Conservation (phyloP, 2,797 vertebrate genomes). For the Sebastes minor region DNA sequence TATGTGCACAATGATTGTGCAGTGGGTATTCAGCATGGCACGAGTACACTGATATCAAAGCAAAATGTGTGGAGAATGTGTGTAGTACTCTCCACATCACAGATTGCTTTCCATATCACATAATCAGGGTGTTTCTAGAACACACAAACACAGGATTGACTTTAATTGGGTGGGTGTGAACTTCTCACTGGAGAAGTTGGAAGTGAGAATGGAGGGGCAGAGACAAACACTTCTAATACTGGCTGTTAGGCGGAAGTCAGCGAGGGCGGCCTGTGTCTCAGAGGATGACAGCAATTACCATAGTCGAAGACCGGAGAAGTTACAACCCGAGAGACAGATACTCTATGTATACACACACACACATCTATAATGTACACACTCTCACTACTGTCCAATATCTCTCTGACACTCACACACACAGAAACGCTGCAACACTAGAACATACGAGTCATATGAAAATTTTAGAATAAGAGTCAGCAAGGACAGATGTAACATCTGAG, state of each 20-base stretch:
- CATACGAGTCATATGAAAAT: neutral
- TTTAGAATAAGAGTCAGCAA: neutral
- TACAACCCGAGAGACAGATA: conserved; percentile 1
- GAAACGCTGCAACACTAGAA: neutral
- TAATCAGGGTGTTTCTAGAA: conserved; percentile 52
- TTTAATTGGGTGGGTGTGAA: conserved; percentile 56
- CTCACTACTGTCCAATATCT: neutral
- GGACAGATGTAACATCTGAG: neutral
- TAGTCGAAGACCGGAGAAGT: conserved; percentile 10
- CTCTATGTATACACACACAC: neutral
- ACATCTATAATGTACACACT: neutral
- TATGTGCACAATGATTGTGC: neutral
- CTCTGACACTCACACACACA: neutral
- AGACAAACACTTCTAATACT: conserved; percentile 9
- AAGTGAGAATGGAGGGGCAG: conserved; percentile 17
- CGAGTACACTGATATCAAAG: conserved; percentile 19
- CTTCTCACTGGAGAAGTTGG: conserved; percentile 21
- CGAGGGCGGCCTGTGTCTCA: conserved; percentile 14
- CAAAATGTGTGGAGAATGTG: neutral
- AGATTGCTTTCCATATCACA: conserved; percentile 29
- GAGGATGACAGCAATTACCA: conserved; percentile 53
- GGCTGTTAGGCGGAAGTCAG: conserved; percentile 8
- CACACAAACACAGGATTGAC: conserved; percentile 42
- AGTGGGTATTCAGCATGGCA: conserved; percentile 4
- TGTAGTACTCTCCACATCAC: neutral